Evolutionary conservation across 2,797 vertebrate genomes (phyloP), one percentile per base, ranked within the genome.

Genomic region (Acestrorhynchus altus): DNA sequence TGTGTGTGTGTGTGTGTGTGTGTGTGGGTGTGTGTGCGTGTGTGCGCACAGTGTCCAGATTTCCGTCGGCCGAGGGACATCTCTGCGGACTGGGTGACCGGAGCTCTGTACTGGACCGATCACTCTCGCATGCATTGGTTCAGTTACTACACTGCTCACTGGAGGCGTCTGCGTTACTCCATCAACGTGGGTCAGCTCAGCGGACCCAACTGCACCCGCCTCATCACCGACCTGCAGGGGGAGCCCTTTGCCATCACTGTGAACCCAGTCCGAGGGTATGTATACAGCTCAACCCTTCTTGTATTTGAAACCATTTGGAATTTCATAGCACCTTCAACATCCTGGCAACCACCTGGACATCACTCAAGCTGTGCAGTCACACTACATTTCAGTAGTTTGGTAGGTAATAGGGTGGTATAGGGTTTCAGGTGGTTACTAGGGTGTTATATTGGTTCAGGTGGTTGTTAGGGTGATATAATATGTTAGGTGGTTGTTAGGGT

Each of bases 31-130:
- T 51, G 4, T 49, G 16, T 51, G 10, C 18, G n/a, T n/a, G n/a
- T n/a, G n/a, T n/a, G n/a, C n/a, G n/a, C n/a, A 70, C 72, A 96
- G 95, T 95, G 94, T 85, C 93, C 94, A 83, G 95, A 95, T 84
- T 95, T 94, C 86, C 92, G 93, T 88, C 92, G 93, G 61, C 94
- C 95, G 4, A 87, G 94, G 39, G 95, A 94, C 16, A 91, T 96
- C 78, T 94, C 95, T 31, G 93, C 95, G 75, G 95, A 96, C 83
- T 96, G 95, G 95, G 92, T 96, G 78, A 91, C 95, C 51, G 95
- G 95, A 54, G 95, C 95, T 65, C 78, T 96, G 84, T 96, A 96
- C 76, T 96, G 95, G 95, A 96, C 95, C 0, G 95, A 96, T 82
- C 94, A 95, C 65, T 95, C 94, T 22, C 89, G 93, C 77, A 95